Evolutionary conservation across 2,888 invertebrate species (phyloP).

Genomic region (Amorpha juglandis): DNA sequence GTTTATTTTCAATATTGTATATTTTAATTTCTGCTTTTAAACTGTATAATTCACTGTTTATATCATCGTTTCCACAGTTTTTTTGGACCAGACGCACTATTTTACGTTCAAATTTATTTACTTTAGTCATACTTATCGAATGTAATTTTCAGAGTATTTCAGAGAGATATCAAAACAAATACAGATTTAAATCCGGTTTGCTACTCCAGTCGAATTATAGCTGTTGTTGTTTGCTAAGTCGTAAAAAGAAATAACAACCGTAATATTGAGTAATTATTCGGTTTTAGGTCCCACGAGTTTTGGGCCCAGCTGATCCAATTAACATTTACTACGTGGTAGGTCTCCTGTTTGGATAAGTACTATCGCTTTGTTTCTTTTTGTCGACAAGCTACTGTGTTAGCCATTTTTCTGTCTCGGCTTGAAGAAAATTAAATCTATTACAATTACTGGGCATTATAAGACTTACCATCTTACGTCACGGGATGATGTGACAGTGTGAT

Average conservation of each 20-base stretch:
- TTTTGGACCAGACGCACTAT: background rate
- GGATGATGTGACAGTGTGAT: too few species aligned
- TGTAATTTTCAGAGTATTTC: background rate
- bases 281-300: too few species aligned
- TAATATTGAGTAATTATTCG: background rate
- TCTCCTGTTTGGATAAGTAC: too few species aligned
- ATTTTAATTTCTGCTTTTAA: too few species aligned
- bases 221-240: background rate
- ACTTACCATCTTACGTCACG: too few species aligned
- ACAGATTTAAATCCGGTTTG: background rate
- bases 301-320: background rate
- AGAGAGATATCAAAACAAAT: background rate
- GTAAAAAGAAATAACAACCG: slow-evolving; percentile 1
- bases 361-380: too few species aligned
- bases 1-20: too few species aligned
- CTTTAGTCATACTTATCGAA: background rate
- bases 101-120: background rate
- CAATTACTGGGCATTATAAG: too few species aligned
- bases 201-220: background rate
- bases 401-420: too few species aligned
- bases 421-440: too few species aligned
- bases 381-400: too few species aligned
- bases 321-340: too few species aligned
- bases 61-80: background rate
- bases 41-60: background rate